These are phyloP conservation scores for Ictalurus furcatus DNA, from an alignment of 2,113 vertebrate species.

Conservation along the genomic window DNA sequence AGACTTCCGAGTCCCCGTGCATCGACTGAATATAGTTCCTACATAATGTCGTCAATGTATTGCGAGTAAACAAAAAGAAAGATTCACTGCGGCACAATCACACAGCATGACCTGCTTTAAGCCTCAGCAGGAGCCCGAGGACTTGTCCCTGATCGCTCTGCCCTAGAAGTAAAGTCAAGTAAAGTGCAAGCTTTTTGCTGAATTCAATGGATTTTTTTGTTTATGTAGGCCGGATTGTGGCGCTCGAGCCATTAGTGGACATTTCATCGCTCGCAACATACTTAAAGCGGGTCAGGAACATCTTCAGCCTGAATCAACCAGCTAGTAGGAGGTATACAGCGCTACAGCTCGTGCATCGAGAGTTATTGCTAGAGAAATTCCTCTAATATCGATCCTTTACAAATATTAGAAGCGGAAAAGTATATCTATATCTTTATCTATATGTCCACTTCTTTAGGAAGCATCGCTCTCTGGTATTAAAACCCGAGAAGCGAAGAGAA, in stretches of 20 bases:
- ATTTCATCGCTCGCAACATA: constrained; percentile 30
- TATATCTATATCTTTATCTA: background rate
- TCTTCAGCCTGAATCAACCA: constrained; percentile 22
- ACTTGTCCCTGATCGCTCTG: constrained; percentile 37
- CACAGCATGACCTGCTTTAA: constrained; percentile 39
- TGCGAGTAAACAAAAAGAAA: constrained; percentile 15
- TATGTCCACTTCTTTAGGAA: background rate
- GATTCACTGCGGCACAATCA: background rate
- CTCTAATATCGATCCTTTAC: background rate
- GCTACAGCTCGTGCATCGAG: background rate
- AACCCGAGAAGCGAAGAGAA: background rate
- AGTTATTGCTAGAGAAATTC: background rate
- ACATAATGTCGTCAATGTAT: constrained; percentile 5
- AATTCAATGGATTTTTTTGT: constrained; percentile 57
- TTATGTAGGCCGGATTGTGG: constrained; percentile 57
- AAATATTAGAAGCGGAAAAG: background rate
- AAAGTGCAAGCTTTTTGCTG: constrained; percentile 47
- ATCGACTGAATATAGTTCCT: constrained; percentile 12
- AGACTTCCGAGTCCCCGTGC: background rate
- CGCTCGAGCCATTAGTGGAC: constrained; percentile 53
- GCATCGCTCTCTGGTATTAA: background rate
- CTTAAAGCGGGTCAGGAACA: constrained; percentile 40
- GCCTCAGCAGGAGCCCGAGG: constrained; percentile 19
- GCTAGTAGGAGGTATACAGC: background rate
- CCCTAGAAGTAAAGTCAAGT: constrained; percentile 30